Percentiles rank a stretch among this genome's conserved stretches.
These are phyloP conservation scores for Cyclopterus lumpus DNA, from an alignment of 2,797 vertebrate genomes.

Conservation along the genomic window DNA sequence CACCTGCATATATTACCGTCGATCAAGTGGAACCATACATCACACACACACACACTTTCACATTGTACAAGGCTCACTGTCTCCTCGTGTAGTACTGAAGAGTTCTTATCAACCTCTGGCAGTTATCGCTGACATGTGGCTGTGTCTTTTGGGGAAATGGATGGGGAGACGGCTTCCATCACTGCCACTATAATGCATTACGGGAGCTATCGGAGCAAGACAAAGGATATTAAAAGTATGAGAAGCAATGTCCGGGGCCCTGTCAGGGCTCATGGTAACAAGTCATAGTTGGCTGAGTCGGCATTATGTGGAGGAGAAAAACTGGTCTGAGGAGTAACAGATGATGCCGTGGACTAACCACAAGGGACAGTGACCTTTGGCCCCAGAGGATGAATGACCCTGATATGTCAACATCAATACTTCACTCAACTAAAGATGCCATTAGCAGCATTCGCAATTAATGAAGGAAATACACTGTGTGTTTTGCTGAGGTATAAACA, in stretches of 20 bases:
- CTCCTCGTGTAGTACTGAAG: slow-evolving; percentile 24
- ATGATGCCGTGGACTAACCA: slow-evolving; percentile 34
- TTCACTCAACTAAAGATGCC: not conserved
- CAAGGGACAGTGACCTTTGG: slow-evolving; percentile 46
- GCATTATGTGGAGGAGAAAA: slow-evolving; percentile 35
- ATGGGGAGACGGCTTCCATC: slow-evolving; percentile 67
- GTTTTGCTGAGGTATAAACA: slow-evolving; percentile 10
- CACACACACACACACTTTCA: slow-evolving; percentile 29
- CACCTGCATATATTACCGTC: slow-evolving; percentile 54
- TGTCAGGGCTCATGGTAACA: slow-evolving; percentile 62
- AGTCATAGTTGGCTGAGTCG: slow-evolving; percentile 49
- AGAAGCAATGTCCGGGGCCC: slow-evolving; percentile 58
- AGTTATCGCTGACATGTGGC: slow-evolving; percentile 68
- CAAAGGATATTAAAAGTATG: slow-evolving; percentile 79
- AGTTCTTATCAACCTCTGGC: slow-evolving; percentile 62
- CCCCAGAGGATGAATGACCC: slow-evolving; percentile 28
- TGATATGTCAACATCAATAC: slow-evolving; percentile 9
- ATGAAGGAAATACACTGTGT: not conserved
- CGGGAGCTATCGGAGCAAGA: slow-evolving; percentile 74
- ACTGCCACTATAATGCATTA: slow-evolving; percentile 67
- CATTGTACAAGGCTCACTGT: slow-evolving; percentile 25
- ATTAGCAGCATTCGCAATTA: slow-evolving; percentile 6
- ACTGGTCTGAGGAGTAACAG: slow-evolving; percentile 30
- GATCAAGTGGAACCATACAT: slow-evolving; percentile 48
- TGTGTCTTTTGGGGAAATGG: slow-evolving; percentile 63